These are phyloP conservation scores for Willowsia nigromaculata DNA, from an alignment of 2,888 invertebrate genomes.

Conservation along the genomic window DNA sequence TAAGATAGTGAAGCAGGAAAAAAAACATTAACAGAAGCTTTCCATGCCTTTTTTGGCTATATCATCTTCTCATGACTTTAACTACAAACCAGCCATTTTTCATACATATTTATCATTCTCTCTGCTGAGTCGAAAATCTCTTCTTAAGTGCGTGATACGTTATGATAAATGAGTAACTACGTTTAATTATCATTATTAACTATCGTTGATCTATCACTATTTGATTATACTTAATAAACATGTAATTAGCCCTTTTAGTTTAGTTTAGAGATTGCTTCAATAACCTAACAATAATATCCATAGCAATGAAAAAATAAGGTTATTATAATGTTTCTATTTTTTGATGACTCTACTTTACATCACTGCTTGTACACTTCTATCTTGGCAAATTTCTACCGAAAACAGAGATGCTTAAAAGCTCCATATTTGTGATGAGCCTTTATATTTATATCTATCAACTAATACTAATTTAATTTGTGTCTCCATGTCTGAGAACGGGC, in stretches of 20 bases:
- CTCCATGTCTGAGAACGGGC: no score
- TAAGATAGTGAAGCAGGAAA: neutral
- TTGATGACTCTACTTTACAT: neutral
- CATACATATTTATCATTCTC: neutral
- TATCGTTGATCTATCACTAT: neutral
- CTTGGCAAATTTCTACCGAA: neutral
- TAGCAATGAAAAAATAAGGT: neutral
- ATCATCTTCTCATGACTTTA: constrained; percentile 32
- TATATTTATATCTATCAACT: no score
- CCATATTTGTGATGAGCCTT: neutral
- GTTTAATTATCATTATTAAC: neutral
- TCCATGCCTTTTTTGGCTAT: constrained; percentile 53
- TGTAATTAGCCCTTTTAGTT: neutral
- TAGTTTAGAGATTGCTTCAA: neutral
- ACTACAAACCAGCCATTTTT: constrained; percentile 18
- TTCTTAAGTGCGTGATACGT: neutral
- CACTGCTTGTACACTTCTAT: neutral
- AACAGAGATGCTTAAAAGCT: neutral
- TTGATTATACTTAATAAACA: neutral
- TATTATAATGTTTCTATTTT: neutral
- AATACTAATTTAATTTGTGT: no score
- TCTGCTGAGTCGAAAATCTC: neutral
- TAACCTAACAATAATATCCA: neutral
- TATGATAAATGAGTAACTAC: neutral
- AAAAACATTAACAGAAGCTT: constrained; percentile 27